A percentile compares a stretch with the other conserved stretches of the same genome.
Evolutionary conservation across 2,113 vertebrate species (phyloP).

Genomic region (Morone saxatilis): DNA sequence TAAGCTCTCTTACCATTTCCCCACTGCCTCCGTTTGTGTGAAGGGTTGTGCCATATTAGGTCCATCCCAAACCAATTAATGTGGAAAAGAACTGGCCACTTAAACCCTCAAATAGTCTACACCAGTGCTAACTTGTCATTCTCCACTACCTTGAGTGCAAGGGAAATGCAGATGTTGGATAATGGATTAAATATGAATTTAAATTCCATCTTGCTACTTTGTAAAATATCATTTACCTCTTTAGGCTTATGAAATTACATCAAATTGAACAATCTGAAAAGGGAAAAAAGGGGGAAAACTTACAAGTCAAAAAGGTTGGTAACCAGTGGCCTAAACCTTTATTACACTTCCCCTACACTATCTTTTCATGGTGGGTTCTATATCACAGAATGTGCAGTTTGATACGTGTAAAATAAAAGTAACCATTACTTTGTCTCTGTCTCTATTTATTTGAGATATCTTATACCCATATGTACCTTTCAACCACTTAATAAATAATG

Average conservation of each 20-base stretch:
- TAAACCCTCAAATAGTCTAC: constrained; percentile 17
- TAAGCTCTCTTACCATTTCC: background rate
- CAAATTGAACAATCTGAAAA: background rate
- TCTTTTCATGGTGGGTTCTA: background rate
- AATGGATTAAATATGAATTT: constrained; percentile 20
- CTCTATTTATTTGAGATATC: background rate
- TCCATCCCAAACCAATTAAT: background rate
- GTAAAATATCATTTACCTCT: background rate
- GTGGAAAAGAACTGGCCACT: constrained; percentile 27
- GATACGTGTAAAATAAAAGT: background rate
- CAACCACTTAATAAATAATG: background rate
- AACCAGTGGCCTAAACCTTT: background rate
- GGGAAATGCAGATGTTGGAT: constrained; percentile 8
- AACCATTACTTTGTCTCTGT: background rate
- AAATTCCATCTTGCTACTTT: background rate
- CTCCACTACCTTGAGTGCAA: background rate
- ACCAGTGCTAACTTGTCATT: constrained; percentile 11
- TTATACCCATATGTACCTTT: background rate
- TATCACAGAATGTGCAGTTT: background rate
- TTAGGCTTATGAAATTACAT: background rate
- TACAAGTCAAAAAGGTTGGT: background rate
- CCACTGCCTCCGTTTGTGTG: constrained; percentile 32
- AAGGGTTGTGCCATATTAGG: constrained; percentile 16
- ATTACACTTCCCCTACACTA: background rate
- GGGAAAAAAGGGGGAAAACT: background rate